Conservation (phyloP, 2,113 vertebrate species). For the rat (Rattus norvegicus) region GRCr8 NC_086039.1:121008001-121008500, state of each 20-base stretch:
- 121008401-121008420: constrained; percentile 49
- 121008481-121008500: constrained; percentile 60
- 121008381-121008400: constrained; percentile 43
- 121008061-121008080: constrained; percentile 31
- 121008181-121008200: too few species aligned
- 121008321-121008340: constrained; percentile 61
- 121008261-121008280: constrained; percentile 51
- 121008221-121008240: constrained; percentile 8
- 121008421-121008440: constrained; percentile 28
- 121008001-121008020: not conserved
- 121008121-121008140: not conserved
- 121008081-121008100: constrained; percentile 29
- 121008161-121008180: not conserved
- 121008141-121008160: constrained; percentile 23
- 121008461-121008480: constrained; percentile 46
- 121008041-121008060: constrained; percentile 37
- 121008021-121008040: constrained; percentile 21
- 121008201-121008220: too few species aligned
- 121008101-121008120: constrained; percentile 56
- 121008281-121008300: constrained; percentile 59
- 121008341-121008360: constrained; percentile 48
- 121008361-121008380: constrained; percentile 49
- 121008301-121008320: constrained; percentile 35
- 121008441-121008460: constrained; percentile 7
- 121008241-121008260: constrained; percentile 41